These are phyloP conservation scores for Tetragonula clypearis DNA, from an alignment of 1,140 invertebrate genomes.

Conservation along the genomic window DNA sequence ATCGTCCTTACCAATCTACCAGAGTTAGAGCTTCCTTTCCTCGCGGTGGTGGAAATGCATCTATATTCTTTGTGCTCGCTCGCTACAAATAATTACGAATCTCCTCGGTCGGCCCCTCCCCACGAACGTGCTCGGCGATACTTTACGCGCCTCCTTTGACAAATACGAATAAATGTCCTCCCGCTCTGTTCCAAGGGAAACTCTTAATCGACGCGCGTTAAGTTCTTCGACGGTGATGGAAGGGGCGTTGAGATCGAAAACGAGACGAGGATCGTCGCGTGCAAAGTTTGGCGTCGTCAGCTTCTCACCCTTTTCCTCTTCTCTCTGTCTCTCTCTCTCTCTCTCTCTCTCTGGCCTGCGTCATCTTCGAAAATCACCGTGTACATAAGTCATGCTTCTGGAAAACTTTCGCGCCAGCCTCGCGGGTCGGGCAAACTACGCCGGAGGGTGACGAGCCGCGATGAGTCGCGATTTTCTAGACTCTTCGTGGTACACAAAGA, in stretches of 20 bases:
- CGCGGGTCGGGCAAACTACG: not conserved
- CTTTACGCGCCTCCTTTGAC: not conserved
- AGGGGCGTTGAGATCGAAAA: not conserved
- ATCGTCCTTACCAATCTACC: not conserved
- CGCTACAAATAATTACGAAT: not conserved
- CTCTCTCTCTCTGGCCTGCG: not conserved
- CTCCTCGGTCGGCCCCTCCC: not conserved
- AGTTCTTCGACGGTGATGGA: not conserved
- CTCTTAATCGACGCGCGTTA: conserved; percentile 19
- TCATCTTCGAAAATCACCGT: conserved; percentile 44
- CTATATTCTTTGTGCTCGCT: not conserved
- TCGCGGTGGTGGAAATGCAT: too few species aligned
- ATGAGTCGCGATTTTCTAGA: conserved; percentile 3
- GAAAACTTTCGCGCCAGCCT: conserved; percentile 45
- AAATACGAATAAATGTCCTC: not conserved
- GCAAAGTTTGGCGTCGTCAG: conserved; percentile 27
- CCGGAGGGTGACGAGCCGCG: not conserved
- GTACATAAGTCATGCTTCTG: conserved; percentile 54
- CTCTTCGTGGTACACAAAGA: not conserved
- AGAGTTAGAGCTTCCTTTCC: too few species aligned
- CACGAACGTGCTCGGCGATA: too few species aligned
- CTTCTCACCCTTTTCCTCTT: conserved; percentile 13
- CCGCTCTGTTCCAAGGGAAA: not conserved
- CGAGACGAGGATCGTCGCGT: conserved; percentile 3
- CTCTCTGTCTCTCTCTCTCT: not conserved